Evolutionary conservation across 64 coral and sea anemone species (phyloP), one percentile per base, ranked within the genome.

Genomic region (Porites australiensis): DNA sequence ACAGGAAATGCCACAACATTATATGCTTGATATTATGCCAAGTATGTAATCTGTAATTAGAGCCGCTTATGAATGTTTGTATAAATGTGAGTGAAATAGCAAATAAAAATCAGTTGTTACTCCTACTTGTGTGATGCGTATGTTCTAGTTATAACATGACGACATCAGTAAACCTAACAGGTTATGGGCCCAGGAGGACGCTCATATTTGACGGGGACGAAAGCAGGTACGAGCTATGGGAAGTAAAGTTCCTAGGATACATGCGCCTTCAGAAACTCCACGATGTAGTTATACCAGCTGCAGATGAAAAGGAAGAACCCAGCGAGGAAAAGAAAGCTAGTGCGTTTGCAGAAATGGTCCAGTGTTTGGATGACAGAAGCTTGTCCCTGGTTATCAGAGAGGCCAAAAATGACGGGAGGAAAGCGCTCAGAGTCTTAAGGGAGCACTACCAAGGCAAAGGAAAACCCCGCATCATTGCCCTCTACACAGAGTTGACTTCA

Each of bases 191-290:
- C n/a, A n/a, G n/a, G n/a, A n/a, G n/a, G n/a, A n/a, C n/a, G n/a
- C n/a, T n/a, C n/a, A n/a, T n/a, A n/a, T n/a, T n/a, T n/a, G n/a
- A n/a, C 70, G 69, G 69, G 58, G 86, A 58, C 14, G 70, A 74
- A 20, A 88, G 74, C 50, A 45, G 58, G 16, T 75, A 88, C 66
- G 86, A 88, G 68, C 60, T 88, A 47, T 88, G 68, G 69, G 69
- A 71, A 14, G 83, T 64, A 2, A 86, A 86, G n/a, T 86, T 86
- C 3, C 44, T 69, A 43, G 64, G 64, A 23, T 64, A 86, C 37
- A 18, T 86, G 63, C 19, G 66, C 16, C 70, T 87, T 44, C 66
- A 72, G 50, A 87, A 87, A 72, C n/a, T 87, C 45, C 70, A 87
- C 44, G 18, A 46, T 15, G 72, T 65, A 22, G 72, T 87, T 13